These are phyloP conservation scores for Synanthedon myopaeformis DNA, from an alignment of 2,888 invertebrate genomes.

Conservation along the genomic window DNA sequence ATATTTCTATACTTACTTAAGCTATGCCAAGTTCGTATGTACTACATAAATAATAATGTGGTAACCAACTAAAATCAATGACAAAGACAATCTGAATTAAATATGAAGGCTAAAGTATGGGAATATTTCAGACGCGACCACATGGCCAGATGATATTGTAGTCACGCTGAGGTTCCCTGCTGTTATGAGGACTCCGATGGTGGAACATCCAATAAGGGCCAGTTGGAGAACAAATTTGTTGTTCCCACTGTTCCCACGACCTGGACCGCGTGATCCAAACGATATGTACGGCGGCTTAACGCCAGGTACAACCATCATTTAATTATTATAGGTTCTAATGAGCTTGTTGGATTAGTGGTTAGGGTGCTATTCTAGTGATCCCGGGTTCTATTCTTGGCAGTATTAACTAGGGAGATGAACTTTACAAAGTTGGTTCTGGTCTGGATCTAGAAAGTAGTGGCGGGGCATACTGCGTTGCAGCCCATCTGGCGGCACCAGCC, in stretches of 20 bases:
- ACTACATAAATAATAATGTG: not conserved
- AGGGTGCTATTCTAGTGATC: no score
- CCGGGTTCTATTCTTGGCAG: no score
- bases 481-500: no score
- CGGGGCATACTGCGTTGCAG: no score
- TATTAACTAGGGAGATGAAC: no score
- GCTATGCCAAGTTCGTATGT: not conserved
- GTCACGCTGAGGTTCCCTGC: conserved; percentile 75
- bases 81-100: not conserved
- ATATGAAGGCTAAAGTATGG: not conserved
- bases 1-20: no score
- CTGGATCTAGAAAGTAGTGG: no score
- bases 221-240: conserved; percentile 80
- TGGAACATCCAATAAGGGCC: conserved; percentile 50
- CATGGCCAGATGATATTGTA: conserved; percentile 65
- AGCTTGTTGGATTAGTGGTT: no score
- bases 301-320: conserved; percentile 60
- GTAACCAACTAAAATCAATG: not conserved
- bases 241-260: conserved; percentile 74
- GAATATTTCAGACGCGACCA: conserved; percentile 34
- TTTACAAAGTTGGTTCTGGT: no score
- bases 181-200: conserved; percentile 66
- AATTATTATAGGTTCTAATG: not conserved
- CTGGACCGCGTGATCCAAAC: conserved; percentile 75
- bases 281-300: conserved; percentile 55